Conservation (phyloP, 2,113 vertebrate genomes). For the Eptatretus burgeri region DNA sequence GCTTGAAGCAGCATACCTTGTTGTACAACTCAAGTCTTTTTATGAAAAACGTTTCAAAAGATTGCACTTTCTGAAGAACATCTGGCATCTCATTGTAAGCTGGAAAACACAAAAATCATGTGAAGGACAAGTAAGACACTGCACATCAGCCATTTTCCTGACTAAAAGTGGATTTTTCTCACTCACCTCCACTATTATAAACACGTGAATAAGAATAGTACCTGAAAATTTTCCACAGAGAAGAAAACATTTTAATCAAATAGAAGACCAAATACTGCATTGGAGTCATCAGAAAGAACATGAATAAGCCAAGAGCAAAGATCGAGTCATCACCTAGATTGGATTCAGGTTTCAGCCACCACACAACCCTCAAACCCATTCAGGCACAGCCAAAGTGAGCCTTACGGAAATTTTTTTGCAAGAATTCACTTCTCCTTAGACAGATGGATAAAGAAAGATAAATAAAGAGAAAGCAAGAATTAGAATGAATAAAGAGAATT, state of each 20-base stretch:
- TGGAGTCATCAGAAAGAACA: too few relatives aligned
- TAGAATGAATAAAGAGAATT: background rate
- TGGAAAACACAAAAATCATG: conserved; percentile 14
- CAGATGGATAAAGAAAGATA: too few relatives aligned
- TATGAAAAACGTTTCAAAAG: conserved; percentile 60
- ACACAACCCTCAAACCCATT: too few relatives aligned
- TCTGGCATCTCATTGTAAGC: conserved; percentile 41
- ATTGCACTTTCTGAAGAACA: conserved; percentile 47
- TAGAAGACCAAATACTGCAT: too few relatives aligned
- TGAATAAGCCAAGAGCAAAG: too few relatives aligned
- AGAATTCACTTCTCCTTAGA: too few relatives aligned
- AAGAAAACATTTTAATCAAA: background rate
- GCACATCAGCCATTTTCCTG: background rate
- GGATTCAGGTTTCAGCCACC: too few relatives aligned
- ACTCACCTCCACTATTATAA: background rate
- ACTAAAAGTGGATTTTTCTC: conserved; percentile 1
- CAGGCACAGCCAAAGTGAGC: too few relatives aligned
- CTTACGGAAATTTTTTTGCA: too few relatives aligned
- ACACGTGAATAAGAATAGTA: background rate
- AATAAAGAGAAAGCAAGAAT: too few relatives aligned
- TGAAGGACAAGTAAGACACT: conserved; percentile 12
- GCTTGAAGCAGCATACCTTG: conserved; percentile 29
- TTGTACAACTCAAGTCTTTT: conserved; percentile 54
- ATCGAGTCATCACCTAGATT: too few relatives aligned
- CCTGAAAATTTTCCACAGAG: background rate